Evolutionary conservation across 2,888 invertebrate genomes (phyloP), one percentile per base, ranked within the genome.

Genomic region (Eupsilia transversa): DNA sequence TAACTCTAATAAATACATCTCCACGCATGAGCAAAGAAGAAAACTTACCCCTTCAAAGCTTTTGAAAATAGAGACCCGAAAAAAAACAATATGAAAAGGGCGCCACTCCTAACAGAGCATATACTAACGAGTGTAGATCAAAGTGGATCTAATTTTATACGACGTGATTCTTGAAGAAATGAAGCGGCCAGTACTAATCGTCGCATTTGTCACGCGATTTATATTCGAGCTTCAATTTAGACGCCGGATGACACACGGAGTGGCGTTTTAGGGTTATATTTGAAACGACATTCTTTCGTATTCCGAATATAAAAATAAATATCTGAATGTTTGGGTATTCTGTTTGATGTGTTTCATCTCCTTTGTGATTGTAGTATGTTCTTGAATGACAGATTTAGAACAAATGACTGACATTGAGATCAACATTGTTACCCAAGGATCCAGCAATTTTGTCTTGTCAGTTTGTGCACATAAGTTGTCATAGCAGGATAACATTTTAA

Each of bases 161-260:
- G 69, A 77, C 68, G 85, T 87, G 85, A 91, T 89, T 91, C 88
- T 88, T 86, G 87, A 89, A 91, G 90, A 89, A 91, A 90, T 89
- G 91, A 71, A 76, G 78, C 89, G 86, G 61, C 72, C 73, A 73
- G 75, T 79, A 82, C 84, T 85, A 83, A 87, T 89, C 85, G 80
- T 27, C 61, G 74, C 86, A 90, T 88, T 77, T 70, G 87, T 91
- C 82, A 80, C 72, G 74, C 73, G 74, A 78, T 69, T 77, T 61
- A 74, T 77, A 74, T 77, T 70, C 54, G 64, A 63, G 76, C 64
- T 65, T 43, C 74, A 59, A 73, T 73, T 84, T 79, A 69, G 74
- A 76, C 61, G 61, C 64, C 74, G 79, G 82, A 82, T 82, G 82
- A 85, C 68, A 57, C 35, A 63, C 54, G 54, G 57, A 20, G 56